Conservation (phyloP, 2,888 invertebrate species). For the Drosophila limbata region DNA sequence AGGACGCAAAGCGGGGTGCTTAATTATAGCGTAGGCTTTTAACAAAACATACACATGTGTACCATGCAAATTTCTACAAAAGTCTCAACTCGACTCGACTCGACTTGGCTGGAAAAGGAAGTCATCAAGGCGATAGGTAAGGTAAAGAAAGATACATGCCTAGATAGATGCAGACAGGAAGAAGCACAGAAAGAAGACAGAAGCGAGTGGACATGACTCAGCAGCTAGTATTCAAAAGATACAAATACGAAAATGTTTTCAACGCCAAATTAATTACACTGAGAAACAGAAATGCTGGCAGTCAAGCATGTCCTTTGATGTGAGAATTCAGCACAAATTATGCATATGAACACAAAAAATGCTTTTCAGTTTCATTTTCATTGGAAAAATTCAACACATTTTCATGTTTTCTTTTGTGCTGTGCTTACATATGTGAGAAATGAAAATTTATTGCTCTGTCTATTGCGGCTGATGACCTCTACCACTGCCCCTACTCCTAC, state of each 20-base stretch:
- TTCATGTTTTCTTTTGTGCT: slow-evolving; percentile 3
- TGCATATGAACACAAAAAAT: slow-evolving; percentile 47
- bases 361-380: slow-evolving; percentile 29
- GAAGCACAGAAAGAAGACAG: slow-evolving; percentile 54
- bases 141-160: slow-evolving; percentile 15
- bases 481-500: neutral
- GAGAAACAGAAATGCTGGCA: slow-evolving; percentile 42
- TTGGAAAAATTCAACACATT: slow-evolving; percentile 58
- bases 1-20: slow-evolving; percentile 45
- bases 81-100: neutral
- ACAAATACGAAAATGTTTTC: slow-evolving; percentile 46
- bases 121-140: slow-evolving; percentile 54
- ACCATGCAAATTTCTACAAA: slow-evolving; percentile 66
- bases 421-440: slow-evolving; percentile 32
- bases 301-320: slow-evolving; percentile 75
- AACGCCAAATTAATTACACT: slow-evolving; percentile 72
- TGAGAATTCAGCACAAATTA: slow-evolving; percentile 46
- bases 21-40: slow-evolving; percentile 68
- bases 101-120: slow-evolving; percentile 56
- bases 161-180: slow-evolving; percentile 57
- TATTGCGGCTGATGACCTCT: slow-evolving; percentile 20
- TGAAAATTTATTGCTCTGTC: slow-evolving; percentile 23
- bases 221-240: slow-evolving; percentile 38
- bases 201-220: slow-evolving; percentile 50
- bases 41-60: slow-evolving; percentile 24